A percentile compares a stretch with the other conserved stretches of the same genome.
These are phyloP conservation scores for Lanistes nyassanus DNA, from an alignment of 1,140 invertebrate genomes.

Conservation along the genomic window DNA sequence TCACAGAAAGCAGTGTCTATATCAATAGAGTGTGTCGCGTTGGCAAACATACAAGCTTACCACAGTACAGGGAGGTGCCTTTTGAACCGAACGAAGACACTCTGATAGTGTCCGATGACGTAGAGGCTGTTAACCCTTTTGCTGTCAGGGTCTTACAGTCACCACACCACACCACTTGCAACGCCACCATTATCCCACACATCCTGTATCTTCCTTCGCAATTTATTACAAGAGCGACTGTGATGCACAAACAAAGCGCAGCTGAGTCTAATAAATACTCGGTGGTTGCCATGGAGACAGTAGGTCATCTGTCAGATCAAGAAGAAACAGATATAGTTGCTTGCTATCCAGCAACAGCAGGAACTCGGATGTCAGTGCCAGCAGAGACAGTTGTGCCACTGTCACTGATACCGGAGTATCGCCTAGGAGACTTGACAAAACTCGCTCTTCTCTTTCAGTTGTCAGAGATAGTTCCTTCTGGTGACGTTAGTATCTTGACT, in stretches of 20 bases:
- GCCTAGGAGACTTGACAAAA: no score
- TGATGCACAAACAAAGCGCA: not conserved
- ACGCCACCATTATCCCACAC: not conserved
- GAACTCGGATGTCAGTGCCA: constrained; percentile 24
- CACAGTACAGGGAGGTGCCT: constrained; percentile 8
- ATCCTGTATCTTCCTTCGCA: not conserved
- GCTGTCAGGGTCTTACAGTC: no score
- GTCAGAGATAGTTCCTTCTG: not conserved
- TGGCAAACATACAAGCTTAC: constrained; percentile 8
- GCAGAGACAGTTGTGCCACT: not conserved
- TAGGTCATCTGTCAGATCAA: constrained; percentile 1
- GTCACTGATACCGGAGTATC: constrained; percentile 25
- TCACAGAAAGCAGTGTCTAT: not conserved
- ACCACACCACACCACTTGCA: not conserved
- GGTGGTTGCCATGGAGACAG: not conserved
- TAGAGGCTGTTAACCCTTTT: constrained; percentile 13
- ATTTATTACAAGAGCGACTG: not conserved
- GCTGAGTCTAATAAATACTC: not conserved
- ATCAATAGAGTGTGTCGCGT: constrained; percentile 13
- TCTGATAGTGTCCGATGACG: constrained; percentile 39
- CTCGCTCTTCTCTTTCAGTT: constrained; percentile 19
- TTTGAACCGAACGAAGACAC: constrained; percentile 37
- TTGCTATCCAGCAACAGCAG: constrained; percentile 22
- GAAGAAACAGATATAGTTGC: no score
- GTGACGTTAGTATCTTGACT: constrained; percentile 10